Evolutionary conservation across 2,888 invertebrate species (phyloP).

Genomic region (Norana najaformis): DNA sequence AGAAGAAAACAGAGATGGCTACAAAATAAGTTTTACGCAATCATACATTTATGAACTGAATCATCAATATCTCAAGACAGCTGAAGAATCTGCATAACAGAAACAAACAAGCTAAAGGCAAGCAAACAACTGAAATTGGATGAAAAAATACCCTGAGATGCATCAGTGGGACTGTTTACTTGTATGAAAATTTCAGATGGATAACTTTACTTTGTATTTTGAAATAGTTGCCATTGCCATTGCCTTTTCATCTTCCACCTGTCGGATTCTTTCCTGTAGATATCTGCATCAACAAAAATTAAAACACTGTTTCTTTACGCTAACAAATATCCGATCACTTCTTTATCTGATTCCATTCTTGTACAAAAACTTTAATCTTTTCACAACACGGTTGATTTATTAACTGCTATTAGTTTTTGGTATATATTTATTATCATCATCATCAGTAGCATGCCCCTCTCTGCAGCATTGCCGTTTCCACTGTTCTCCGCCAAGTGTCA

Average conservation of each 20-base stretch:
- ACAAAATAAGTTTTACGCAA: not conserved
- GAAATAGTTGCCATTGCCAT: slow-evolving; percentile 72
- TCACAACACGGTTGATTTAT: not conserved
- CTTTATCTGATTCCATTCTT: not conserved
- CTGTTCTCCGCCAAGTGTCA: no score
- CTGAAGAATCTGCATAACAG: not conserved
- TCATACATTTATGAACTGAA: not conserved
- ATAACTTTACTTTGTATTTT: slow-evolving; percentile 58
- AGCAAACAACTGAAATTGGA: not conserved
- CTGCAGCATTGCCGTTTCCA: no score
- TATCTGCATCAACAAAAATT: slow-evolving; percentile 53
- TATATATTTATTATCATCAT: no score
- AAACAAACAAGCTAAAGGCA: not conserved
- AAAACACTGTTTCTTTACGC: no score
- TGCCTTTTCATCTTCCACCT: slow-evolving; percentile 78
- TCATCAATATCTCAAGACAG: not conserved
- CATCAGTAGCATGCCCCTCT: no score
- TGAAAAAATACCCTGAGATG: not conserved
- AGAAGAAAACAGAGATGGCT: not conserved
- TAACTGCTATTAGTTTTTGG: no score
- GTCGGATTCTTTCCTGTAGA: slow-evolving; percentile 78
- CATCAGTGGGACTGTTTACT: not conserved
- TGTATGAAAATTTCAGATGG: not conserved
- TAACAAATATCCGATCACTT: not conserved
- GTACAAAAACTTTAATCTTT: not conserved